These are phyloP conservation scores for Lycia hirtaria DNA, from an alignment of 2,888 invertebrate species.

Conservation along the genomic window DNA sequence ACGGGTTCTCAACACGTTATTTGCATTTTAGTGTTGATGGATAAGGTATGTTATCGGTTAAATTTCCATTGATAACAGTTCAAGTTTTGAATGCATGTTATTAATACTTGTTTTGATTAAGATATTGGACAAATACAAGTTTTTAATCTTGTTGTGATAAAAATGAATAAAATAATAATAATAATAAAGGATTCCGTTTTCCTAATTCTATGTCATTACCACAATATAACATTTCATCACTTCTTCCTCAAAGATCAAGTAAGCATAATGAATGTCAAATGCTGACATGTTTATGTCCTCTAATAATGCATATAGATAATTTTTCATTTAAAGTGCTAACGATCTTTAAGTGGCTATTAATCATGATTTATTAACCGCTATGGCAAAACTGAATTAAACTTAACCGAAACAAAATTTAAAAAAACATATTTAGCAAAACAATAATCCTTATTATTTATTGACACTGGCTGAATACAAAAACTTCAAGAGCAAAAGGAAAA, in stretches of 20 bases:
- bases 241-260: background rate
- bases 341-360: background rate
- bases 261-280: background rate
- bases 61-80: slow-evolving; percentile 39
- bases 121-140: background rate
- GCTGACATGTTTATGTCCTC: slow-evolving; percentile 13
- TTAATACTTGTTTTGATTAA: slow-evolving; percentile 6
- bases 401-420: background rate
- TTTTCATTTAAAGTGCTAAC: slow-evolving; percentile 7
- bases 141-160: background rate
- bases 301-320: slow-evolving; percentile 6
- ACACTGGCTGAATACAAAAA: background rate
- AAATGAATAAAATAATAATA: background rate
- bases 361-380: slow-evolving; percentile 4
- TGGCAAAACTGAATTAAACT: background rate
- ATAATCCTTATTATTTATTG: background rate
- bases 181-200: background rate
- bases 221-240: background rate
- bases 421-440: background rate
- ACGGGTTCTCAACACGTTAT: slow-evolving; percentile 47
- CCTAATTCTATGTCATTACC: background rate
- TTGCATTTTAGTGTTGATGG: slow-evolving; percentile 46
- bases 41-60: slow-evolving; percentile 27
- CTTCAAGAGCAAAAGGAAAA: background rate
- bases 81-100: slow-evolving; percentile 28